These are phyloP conservation scores for Chaetops frenatus DNA, from an alignment of 2,113 vertebrate genomes.

Conservation along the genomic window DNA sequence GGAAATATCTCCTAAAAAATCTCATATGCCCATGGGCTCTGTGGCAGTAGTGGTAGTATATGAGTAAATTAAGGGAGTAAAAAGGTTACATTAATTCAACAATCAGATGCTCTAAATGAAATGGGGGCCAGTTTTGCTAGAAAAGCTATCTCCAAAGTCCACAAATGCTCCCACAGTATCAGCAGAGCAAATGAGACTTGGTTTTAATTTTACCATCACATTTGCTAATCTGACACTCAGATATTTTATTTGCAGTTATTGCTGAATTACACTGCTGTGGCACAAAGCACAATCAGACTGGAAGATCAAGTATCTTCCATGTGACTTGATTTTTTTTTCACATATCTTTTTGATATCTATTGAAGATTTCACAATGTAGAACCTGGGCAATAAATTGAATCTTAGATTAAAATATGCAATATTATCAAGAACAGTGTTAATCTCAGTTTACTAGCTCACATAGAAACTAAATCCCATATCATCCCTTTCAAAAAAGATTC, in stretches of 20 bases:
- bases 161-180: not conserved
- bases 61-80: not conserved
- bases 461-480: slow-evolving; percentile 31
- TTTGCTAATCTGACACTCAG: not conserved
- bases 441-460: not conserved
- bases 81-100: not conserved
- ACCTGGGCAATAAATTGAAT: not conserved
- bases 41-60: not conserved
- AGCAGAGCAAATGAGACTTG: not conserved
- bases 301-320: not conserved
- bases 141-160: not conserved
- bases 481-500: slow-evolving; percentile 46
- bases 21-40: not conserved
- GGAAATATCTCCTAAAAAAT: not conserved
- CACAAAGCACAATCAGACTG: not conserved
- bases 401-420: not conserved
- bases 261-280: not conserved
- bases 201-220: not conserved
- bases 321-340: not conserved
- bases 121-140: not conserved
- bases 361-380: not conserved
- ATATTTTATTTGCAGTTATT: not conserved
- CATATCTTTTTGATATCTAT: not conserved
- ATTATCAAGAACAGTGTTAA: not conserved
- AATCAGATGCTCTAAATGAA: not conserved